Percentiles rank a stretch among this genome's conserved stretches.
Conservation (phyloP, 2,888 invertebrate genomes). For the Flabesymbios commensalis region DNA sequence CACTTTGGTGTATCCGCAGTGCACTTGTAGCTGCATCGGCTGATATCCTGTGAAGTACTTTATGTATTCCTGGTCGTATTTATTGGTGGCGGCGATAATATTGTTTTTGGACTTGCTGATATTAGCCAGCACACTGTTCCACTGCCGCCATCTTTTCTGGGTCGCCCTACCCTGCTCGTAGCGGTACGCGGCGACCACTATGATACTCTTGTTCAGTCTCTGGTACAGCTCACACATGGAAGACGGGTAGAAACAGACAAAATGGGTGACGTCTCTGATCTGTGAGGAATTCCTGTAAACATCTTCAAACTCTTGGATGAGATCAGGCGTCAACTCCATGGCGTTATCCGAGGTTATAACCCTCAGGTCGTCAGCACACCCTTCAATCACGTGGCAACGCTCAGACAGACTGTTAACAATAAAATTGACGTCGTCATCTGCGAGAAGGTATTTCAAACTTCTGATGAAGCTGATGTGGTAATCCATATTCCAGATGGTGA, state of each 20-base stretch:
- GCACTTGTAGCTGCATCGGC: background rate
- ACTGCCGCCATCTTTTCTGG: background rate
- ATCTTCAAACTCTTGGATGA: background rate
- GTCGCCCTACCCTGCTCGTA: conserved; percentile 8
- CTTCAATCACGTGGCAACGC: conserved; percentile 5
- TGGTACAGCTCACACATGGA: conserved; percentile 14
- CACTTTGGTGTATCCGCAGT: conserved; percentile 6
- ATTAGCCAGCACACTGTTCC: background rate
- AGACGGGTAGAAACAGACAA: conserved; percentile 9
- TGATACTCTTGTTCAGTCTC: conserved; percentile 6
- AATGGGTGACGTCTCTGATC: conserved; percentile 7
- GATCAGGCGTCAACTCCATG: background rate
- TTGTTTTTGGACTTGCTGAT: background rate
- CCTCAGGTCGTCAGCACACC: conserved; percentile 8
- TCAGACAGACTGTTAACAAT: conserved; percentile 11
- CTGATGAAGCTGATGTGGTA: background rate
- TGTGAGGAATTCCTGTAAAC: conserved; percentile 2
- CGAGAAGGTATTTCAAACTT: conserved; percentile 4
- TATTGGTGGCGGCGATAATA: background rate
- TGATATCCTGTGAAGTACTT: conserved; percentile 6
- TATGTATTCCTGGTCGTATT: conserved; percentile 8
- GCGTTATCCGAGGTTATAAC: conserved; percentile 1
- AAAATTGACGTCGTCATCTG: conserved; percentile 4
- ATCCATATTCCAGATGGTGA: conserved; percentile 9
- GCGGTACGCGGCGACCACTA: conserved; percentile 4